phyloP scores from a whole-genome alignment of 2,888 invertebrate genomes.

The Galerucella pusilla region DNA sequence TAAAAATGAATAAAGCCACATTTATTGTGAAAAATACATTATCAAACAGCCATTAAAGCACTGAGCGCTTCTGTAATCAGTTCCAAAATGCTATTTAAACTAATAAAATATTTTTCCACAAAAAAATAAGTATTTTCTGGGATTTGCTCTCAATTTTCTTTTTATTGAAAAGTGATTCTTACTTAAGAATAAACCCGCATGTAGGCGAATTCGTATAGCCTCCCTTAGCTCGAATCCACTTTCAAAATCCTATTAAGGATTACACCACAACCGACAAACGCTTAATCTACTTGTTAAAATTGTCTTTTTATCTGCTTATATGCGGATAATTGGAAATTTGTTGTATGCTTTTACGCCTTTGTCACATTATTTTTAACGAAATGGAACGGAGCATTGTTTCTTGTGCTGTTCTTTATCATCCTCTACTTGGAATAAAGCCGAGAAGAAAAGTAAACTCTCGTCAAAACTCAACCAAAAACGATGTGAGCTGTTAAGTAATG shows the following conservation, averaged over 20 bases:
- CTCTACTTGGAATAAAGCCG: neutral
- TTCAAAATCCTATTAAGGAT: conserved; percentile 37
- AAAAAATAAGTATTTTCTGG: neutral
- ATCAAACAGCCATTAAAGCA: too few relatives aligned
- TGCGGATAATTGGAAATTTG: conserved; percentile 39
- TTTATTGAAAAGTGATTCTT: neutral
- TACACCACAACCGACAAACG: conserved; percentile 37
- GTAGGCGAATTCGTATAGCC: conserved; percentile 16
- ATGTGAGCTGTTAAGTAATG: neutral
- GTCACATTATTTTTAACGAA: conserved; percentile 25
- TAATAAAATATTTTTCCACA: neutral
- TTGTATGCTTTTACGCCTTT: conserved; percentile 33
- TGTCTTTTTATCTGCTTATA: conserved; percentile 40
- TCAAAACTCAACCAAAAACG: neutral
- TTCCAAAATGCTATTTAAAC: neutral
- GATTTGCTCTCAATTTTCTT: neutral
- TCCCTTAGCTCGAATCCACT: conserved; percentile 32
- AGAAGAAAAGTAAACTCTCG: neutral
- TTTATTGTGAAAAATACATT: too few relatives aligned
- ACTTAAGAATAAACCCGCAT: neutral
- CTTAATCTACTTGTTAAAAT: conserved; percentile 38
- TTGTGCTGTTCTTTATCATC: neutral
- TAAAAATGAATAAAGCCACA: too few relatives aligned
- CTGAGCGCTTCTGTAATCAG: too few relatives aligned
- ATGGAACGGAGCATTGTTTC: conserved; percentile 16